Evolutionary conservation across 2,888 invertebrate genomes (phyloP), one percentile per base, ranked within the genome.

Genomic region (Serrognathus titanus): DNA sequence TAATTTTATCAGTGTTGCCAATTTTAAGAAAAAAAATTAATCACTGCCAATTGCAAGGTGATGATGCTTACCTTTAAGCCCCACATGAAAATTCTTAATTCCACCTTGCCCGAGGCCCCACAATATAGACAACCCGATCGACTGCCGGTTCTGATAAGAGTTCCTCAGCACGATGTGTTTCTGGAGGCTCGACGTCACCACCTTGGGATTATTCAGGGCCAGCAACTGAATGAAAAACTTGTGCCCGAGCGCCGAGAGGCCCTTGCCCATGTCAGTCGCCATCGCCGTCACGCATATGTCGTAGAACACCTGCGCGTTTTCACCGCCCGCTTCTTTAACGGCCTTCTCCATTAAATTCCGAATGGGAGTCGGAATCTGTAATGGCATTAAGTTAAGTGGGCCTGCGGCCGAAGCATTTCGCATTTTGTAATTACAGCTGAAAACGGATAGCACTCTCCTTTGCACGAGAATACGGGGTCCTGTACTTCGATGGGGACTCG

Each of bases 81-180:
- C 90, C 59, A 85, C 81, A 51, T 79, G 75, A 48, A 89, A 80
- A 69, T 89, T 82, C 60, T 78, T 81, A 50, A 81, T 76, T 1
- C 90, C 90, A 8, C 85, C 86, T 70, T 90, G 90, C 1, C 88
- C 88, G n/a, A 89, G 79, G 1, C 86, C 86, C 90, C 91, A 91
- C 1, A 91, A 76, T 41, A 91, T 79, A 0, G 89, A 85, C 36
- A 88, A 76, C 1, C 90, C 89, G 59, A 90, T 85, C 1, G 84
- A 82, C 57, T 87, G 86, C 50, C 89, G 81, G 71, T 90, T 91
- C 68, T 89, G 89, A 70, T 90, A 91, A 0, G 90, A 91, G 67
- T 86, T 88, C 38, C 85, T 80, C 12, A 90, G 75, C 55, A 80
- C 82, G 3, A 81, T 79, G 60, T 85, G 82, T 72, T 89, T 90